Base-by-base conservation (phyloP, 2,888 invertebrate species). In the Selenia dentaria region DNA sequence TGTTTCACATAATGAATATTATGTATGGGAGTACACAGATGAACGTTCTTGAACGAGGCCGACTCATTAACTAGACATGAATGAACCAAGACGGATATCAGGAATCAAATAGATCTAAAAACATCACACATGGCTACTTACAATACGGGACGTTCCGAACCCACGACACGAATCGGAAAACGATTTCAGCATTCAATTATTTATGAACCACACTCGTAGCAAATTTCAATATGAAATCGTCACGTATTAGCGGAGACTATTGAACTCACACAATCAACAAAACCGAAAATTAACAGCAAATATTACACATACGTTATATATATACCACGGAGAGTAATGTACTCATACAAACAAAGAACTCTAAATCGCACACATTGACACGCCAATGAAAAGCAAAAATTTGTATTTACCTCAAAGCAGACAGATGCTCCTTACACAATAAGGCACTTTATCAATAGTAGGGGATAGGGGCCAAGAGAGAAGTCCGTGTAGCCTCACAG, bases 401-500 rank as follows among this genome's bases (percentile, higher is more conserved):
- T 18, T 47, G 48, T 49, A 57, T 56, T 62, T 74, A 78, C 79
- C 79, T 78, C 58, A 41, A 33, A 39, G 39, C 49, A 51, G 64
- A 67, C 73, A 78, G 74, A 67, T 70, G 76, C 61, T 61, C 53
- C 59, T 61, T 58, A 67, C 71, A 81, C 76, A 79, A 79, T 74
- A 75, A 74, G 65, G 66, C 72, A 78, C 80, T 75, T 65, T 66
- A 67, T 74, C 73, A 71, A 70, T 68, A 70, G 67, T 61, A 51
- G 53, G 63, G 54, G 61, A 67, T 61, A 51, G 53, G 63, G 54
- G 61, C 72, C 71, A 64, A 65, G 66, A 72, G 67, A 69, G 68
- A 71, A 62, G n/a, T n/a, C 71, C 78, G 76, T 80, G 77, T 80
- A 72, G 67, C 75, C 72, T 72, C 78, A 82, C 85, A 84, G 83